Evolutionary conservation across 2,888 invertebrate genomes (phyloP).

Genomic region (Erebia palarica): DNA sequence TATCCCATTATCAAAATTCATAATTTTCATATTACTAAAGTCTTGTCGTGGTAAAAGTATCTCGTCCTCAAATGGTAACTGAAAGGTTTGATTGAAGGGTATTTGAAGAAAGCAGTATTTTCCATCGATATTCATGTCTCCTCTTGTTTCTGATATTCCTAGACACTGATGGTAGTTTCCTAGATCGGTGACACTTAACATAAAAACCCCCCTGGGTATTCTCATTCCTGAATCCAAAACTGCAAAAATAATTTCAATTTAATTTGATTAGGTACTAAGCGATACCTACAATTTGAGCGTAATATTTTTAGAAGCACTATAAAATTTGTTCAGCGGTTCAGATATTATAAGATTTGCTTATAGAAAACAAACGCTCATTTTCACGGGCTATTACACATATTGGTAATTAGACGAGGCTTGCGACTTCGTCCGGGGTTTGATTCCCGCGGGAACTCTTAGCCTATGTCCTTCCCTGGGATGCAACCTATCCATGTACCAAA

Average conservation of each 20-base stretch:
- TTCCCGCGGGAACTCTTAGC: too few relatives aligned
- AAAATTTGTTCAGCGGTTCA: too few relatives aligned
- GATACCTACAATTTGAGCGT: not conserved
- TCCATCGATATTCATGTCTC: slow-evolving; percentile 48
- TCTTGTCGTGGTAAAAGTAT: slow-evolving; percentile 2
- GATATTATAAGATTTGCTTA: too few relatives aligned
- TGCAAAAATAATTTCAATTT: slow-evolving; percentile 32
- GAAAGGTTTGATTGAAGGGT: slow-evolving; percentile 46
- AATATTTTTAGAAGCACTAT: not conserved
- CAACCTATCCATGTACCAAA: too few relatives aligned
- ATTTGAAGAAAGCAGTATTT: slow-evolving; percentile 56
- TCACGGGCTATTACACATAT: too few relatives aligned
- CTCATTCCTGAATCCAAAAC: slow-evolving; percentile 53
- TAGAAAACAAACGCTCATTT: too few relatives aligned
- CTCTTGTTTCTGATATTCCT: slow-evolving; percentile 43
- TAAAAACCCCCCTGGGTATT: slow-evolving; percentile 50
- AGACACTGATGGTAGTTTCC: slow-evolving; percentile 57
- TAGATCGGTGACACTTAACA: slow-evolving; percentile 47
- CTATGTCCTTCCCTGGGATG: too few relatives aligned
- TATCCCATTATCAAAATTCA: slow-evolving; percentile 18
- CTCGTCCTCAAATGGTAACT: slow-evolving; percentile 30
- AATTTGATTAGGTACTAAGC: not conserved
- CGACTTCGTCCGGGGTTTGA: too few relatives aligned
- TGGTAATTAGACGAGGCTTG: too few relatives aligned
- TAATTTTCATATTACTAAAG: slow-evolving; percentile 23